Evolutionary conservation across 2,888 invertebrate genomes (phyloP), one percentile per base, ranked within the genome.

Genomic region (Osedax fenrisi): DNA sequence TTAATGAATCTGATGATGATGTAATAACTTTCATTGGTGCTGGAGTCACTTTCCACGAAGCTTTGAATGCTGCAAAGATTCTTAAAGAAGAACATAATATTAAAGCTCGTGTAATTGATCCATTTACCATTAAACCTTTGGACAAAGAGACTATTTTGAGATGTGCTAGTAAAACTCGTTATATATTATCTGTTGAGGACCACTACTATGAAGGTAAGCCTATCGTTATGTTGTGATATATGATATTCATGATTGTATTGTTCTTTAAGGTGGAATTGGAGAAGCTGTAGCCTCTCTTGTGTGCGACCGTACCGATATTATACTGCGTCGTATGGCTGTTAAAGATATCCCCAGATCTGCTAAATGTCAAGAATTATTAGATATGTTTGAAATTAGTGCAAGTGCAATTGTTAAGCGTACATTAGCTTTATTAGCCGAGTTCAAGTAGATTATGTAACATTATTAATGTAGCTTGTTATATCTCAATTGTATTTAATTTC

Each of bases 41-140:
- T 62, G 96, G 96, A 68, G 89, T 99, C 23, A 99, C 98, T 0
- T 86, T 98, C 75, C 90, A 91, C 82, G 96, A 97, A 85, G 92
- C 92, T 0, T 79, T 96, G 67, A 88, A 89, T 76, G 97, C 97
- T 25, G 91, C 93, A 0, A 89, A 89, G 76, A 86, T 87, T 76
- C 87, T 97, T 75, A 88, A 87, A 5, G 88, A 89, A 21, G 77
- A 78, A n/a, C 41, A 41, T 2, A 86, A 85, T 24, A 86, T 94
- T 73, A 86, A 89, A 75, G 89, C 90, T 0, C 88, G 95, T 66
- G 90, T 98, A 24, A 84, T 99, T 83, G 98, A 98, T 87, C 92
- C 91, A 3, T 98, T 96, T 87, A 95, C 96, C 10, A 86, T 97
- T 76, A 97, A 98, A 86, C 98, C 98, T 0, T 86, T 98, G 79